Percentiles rank a stretch among this genome's conserved stretches.
Evolutionary conservation across 2,113 vertebrate species (phyloP).

Genomic region (Cavia porcellus): DNA sequence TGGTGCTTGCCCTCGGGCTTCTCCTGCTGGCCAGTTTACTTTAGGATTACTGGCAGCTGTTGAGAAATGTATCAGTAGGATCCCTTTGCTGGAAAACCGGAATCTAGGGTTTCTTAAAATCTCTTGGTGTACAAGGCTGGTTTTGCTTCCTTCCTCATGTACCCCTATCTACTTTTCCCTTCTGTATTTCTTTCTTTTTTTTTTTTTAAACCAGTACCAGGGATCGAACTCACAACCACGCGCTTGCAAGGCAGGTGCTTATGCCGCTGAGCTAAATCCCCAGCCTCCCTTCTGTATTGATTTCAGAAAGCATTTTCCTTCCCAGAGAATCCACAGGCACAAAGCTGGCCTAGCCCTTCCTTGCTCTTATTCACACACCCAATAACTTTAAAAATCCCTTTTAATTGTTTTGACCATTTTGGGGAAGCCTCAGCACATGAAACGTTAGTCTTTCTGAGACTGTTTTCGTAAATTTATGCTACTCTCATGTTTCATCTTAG

Average conservation of each 20-base stretch:
- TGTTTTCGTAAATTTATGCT: background rate
- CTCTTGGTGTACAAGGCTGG: background rate
- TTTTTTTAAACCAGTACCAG: too few relatives aligned
- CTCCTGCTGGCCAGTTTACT: background rate
- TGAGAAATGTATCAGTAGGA: background rate
- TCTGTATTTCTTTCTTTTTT: background rate
- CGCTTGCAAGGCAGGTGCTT: too few relatives aligned
- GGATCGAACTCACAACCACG: too few relatives aligned
- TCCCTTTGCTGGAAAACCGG: background rate
- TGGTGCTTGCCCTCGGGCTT: background rate
- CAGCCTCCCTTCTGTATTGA: background rate
- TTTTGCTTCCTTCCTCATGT: background rate
- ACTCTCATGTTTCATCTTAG: background rate
- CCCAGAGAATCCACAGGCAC: background rate
- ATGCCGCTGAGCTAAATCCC: too few relatives aligned
- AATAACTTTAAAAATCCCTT: constrained; percentile 61
- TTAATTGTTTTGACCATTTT: constrained; percentile 64
- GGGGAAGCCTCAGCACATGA: constrained; percentile 19
- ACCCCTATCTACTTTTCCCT: background rate
- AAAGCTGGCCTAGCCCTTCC: background rate
- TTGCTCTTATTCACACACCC: constrained; percentile 59
- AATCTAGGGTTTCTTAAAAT: background rate
- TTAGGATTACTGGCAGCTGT: background rate
- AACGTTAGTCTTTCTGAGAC: constrained; percentile 52
- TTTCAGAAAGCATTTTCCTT: constrained; percentile 43